phyloP scores from a whole-genome alignment of 2,113 vertebrate genomes.

The Salvelinus namaycush region DNA sequence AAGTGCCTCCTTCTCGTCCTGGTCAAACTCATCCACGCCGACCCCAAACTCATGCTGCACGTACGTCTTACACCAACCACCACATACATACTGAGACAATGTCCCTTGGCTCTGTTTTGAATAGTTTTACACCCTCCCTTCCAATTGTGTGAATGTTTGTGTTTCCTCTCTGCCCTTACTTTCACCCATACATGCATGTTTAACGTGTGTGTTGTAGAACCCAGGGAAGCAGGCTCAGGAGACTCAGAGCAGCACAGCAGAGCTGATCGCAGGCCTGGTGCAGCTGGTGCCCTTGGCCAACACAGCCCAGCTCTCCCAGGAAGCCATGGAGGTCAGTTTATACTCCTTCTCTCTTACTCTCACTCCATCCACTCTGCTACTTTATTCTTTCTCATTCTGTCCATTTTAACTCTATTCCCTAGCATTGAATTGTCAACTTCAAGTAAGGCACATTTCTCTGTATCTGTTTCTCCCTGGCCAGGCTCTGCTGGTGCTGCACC shows the following conservation, averaged over 20 bases:
- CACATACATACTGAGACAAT: too few relatives aligned
- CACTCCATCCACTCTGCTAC: background rate
- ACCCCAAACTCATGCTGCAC: constrained; percentile 95
- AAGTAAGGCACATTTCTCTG: background rate
- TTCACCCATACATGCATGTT: background rate
- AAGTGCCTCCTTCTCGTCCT: constrained; percentile 92
- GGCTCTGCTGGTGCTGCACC: constrained; percentile 96
- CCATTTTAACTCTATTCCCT: background rate
- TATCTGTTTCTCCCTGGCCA: constrained; percentile 51
- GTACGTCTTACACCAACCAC: constrained; percentile 75
- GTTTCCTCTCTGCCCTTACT: background rate
- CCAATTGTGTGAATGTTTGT: background rate
- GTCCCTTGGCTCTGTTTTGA: constrained; percentile 5
- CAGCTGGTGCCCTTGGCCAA: constrained; percentile 91
- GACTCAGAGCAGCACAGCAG: constrained; percentile 92
- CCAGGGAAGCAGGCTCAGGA: constrained; percentile 92
- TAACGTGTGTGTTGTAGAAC: constrained; percentile 73
- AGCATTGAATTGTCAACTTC: background rate
- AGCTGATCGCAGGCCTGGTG: constrained; percentile 92
- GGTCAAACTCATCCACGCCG: constrained; percentile 97
- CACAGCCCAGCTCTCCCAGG: constrained; percentile 94
- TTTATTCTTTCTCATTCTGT: background rate
- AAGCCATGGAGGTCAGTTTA: constrained; percentile 94
- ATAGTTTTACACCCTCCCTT: background rate
- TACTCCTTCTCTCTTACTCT: background rate